Evolutionary conservation across 2,888 invertebrate species (phyloP).

Genomic region (Drosophila percnosoma): DNA sequence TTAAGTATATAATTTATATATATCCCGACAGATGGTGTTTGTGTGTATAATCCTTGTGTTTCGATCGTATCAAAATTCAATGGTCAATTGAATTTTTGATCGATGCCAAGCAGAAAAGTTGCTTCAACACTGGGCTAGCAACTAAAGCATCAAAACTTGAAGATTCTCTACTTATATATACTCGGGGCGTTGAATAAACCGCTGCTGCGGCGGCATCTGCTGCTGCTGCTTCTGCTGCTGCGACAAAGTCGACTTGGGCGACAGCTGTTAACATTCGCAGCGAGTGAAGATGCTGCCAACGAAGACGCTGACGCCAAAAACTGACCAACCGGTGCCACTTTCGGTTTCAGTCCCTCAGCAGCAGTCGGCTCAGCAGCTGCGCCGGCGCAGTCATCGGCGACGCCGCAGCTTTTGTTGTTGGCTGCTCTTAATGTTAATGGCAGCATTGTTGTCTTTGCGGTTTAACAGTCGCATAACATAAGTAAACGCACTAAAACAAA

Average conservation of each 20-base stretch:
- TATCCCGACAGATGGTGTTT: slow-evolving; percentile 44
- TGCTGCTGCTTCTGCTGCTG: slow-evolving; percentile 21
- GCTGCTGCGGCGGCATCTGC: slow-evolving; percentile 18
- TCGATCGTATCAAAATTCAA: slow-evolving; percentile 84
- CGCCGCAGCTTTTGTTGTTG: slow-evolving; percentile 28
- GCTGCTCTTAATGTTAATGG: slow-evolving; percentile 50
- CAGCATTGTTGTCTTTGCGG: slow-evolving; percentile 41
- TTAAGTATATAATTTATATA: slow-evolving; percentile 18
- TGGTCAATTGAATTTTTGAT: slow-evolving; percentile 83
- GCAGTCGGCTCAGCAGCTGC: slow-evolving; percentile 35
- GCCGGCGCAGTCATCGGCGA: slow-evolving; percentile 26
- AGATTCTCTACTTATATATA: slow-evolving; percentile 84
- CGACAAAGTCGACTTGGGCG: slow-evolving; percentile 71
- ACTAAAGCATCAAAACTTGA: slow-evolving; percentile 84
- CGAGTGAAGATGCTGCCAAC: slow-evolving; percentile 68
- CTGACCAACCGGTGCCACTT: slow-evolving; percentile 66
- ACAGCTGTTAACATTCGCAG: slow-evolving; percentile 83
- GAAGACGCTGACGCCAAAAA: slow-evolving; percentile 42
- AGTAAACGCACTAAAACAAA: slow-evolving; percentile 54
- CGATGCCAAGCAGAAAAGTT: slow-evolving; percentile 77
- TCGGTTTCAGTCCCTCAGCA: slow-evolving; percentile 43
- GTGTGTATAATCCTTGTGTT: slow-evolving; percentile 67
- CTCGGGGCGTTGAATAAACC: slow-evolving; percentile 66
- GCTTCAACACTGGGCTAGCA: slow-evolving; percentile 84
- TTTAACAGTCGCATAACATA: slow-evolving; percentile 70